Conservation (phyloP, 1,140 invertebrate genomes). For the Trachymyrmex cornetzi region DNA sequence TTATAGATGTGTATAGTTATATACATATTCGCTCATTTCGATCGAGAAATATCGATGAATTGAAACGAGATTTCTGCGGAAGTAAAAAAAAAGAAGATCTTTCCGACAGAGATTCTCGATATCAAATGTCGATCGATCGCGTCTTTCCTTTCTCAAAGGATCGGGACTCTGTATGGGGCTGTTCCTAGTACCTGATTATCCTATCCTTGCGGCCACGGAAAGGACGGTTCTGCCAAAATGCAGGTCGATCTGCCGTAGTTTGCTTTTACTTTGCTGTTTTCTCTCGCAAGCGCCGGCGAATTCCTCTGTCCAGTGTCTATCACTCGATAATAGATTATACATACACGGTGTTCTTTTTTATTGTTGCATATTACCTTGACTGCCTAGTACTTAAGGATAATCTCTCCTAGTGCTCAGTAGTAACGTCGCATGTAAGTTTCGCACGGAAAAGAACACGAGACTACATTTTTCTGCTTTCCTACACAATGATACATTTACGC, state of each 20-base stretch:
- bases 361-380: slow-evolving; percentile 77
- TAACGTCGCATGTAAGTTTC: slow-evolving; percentile 58
- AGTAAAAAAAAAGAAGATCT: not conserved
- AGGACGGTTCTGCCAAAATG: slow-evolving; percentile 44
- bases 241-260: slow-evolving; percentile 30
- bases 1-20: slow-evolving; percentile 8
- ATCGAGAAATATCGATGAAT: slow-evolving; percentile 50
- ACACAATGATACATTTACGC: slow-evolving; percentile 21
- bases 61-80: not conserved
- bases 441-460: slow-evolving; percentile 42
- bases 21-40: slow-evolving; percentile 25
- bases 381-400: slow-evolving; percentile 74
- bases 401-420: slow-evolving; percentile 47
- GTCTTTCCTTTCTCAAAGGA: slow-evolving; percentile 73
- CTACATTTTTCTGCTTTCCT: slow-evolving; percentile 35
- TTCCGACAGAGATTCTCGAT: slow-evolving; percentile 30
- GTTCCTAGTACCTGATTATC: slow-evolving; percentile 85
- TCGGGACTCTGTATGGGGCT: slow-evolving; percentile 78
- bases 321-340: slow-evolving; percentile 70
- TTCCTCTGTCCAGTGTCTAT: slow-evolving; percentile 74
- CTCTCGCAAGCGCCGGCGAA: slow-evolving; percentile 73
- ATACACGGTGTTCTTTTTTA: slow-evolving; percentile 73
- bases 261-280: slow-evolving; percentile 51
- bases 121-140: not conserved
- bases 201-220: slow-evolving; percentile 80